Conservation (phyloP, 2,113 vertebrate genomes). For the Ciconia boyciana region DNA sequence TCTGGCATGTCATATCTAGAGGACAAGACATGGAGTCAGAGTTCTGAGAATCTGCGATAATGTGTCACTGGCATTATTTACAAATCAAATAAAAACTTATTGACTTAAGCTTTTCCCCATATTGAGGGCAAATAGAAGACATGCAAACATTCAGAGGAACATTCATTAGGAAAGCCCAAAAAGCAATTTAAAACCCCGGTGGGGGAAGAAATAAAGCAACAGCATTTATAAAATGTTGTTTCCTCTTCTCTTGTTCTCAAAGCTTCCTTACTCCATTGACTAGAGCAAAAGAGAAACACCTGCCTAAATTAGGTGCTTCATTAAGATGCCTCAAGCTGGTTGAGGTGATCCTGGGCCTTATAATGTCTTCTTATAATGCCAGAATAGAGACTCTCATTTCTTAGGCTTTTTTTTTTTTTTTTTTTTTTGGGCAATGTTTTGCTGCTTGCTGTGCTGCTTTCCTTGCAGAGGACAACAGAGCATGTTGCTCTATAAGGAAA, state of each 20-base stretch:
- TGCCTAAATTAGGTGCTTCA: not conserved
- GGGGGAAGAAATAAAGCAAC: not conserved
- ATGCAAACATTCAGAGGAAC: not conserved
- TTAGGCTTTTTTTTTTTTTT: not conserved
- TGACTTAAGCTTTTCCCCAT: slow-evolving; percentile 22
- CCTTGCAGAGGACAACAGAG: not conserved
- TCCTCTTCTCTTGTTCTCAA: not conserved
- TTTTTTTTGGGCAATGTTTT: not conserved
- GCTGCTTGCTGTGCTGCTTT: not conserved
- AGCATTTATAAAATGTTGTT: not conserved
- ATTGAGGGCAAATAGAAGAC: slow-evolving; percentile 35
- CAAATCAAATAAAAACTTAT: slow-evolving; percentile 32
- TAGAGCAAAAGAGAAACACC: slow-evolving; percentile 11
- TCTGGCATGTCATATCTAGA: not conserved
- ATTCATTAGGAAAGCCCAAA: slow-evolving; percentile 25
- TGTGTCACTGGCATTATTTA: slow-evolving; percentile 33
- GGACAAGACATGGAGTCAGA: not conserved
- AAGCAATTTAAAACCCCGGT: slow-evolving; percentile 34
- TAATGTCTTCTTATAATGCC: not conserved
- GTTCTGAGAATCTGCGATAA: not conserved
- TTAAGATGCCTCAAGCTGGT: not conserved
- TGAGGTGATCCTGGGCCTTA: not conserved
- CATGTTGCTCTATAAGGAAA: not conserved
- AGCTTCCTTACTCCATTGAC: not conserved
- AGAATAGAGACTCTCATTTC: not conserved